Conservation (phyloP, 1,140 invertebrate species). For the Ditylenchus dipsaci region DNA sequence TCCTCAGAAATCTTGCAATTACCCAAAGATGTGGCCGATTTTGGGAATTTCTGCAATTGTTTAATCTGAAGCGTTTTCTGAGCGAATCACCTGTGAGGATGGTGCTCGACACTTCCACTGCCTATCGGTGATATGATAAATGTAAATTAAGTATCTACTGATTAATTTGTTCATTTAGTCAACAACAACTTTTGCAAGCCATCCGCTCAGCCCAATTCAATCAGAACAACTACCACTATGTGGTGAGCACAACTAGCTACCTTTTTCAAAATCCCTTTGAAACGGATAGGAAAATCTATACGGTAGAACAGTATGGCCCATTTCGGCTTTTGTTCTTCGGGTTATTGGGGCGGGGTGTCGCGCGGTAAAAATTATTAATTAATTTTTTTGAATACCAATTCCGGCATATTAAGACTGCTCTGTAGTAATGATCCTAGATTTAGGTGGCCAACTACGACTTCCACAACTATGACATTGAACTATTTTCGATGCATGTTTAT, state of each 20-base stretch:
- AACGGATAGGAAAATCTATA: background rate
- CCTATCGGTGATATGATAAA: conserved; percentile 18
- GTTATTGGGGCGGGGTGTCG: too few relatives aligned
- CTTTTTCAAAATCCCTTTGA: conserved; percentile 30
- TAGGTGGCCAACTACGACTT: conserved; percentile 48
- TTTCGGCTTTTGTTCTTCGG: too few relatives aligned
- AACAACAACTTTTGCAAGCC: conserved; percentile 51
- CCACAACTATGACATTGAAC: conserved; percentile 58
- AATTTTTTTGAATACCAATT: too few relatives aligned
- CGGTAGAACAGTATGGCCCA: too few relatives aligned
- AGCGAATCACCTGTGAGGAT: conserved; percentile 14
- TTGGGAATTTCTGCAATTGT: conserved; percentile 47
- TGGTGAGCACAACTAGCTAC: conserved; percentile 42
- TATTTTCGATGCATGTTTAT: conserved; percentile 43
- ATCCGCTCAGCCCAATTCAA: conserved; percentile 57
- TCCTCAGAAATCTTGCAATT: conserved; percentile 50
- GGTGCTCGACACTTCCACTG: conserved; percentile 19
- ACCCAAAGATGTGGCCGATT: conserved; percentile 44
- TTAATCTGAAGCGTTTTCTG: conserved; percentile 42
- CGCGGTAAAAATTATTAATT: too few relatives aligned
- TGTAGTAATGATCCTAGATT: too few relatives aligned
- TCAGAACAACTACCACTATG: conserved; percentile 55
- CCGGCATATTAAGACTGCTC: too few relatives aligned
- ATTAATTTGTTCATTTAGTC: conserved; percentile 36
- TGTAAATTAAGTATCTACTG: conserved; percentile 12